Conservation (phyloP, 2,113 vertebrate species). For the Anguilla rostrata region DNA sequence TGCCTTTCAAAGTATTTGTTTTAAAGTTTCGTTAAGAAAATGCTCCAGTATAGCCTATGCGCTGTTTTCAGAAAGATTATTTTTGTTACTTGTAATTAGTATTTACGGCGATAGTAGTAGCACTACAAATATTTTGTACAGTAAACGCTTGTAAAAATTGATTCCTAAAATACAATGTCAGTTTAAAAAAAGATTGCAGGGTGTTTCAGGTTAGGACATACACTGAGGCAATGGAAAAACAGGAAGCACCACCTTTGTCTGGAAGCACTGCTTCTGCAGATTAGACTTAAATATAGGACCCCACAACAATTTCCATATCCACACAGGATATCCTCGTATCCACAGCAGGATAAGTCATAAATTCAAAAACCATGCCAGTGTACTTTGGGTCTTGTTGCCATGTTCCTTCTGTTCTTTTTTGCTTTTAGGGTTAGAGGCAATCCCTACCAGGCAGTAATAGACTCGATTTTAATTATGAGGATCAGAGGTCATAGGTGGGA, state of each 20-base stretch:
- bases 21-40: background rate
- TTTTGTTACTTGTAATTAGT: background rate
- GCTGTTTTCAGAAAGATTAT: background rate
- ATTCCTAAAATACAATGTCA: background rate
- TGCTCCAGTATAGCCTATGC: background rate
- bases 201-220: background rate
- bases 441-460: too few relatives aligned
- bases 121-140: background rate
- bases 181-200: background rate
- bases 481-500: too few relatives aligned
- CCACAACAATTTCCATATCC: background rate
- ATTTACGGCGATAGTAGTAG: background rate
- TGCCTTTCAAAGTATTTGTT: background rate
- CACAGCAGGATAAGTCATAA: background rate
- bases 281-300: background rate
- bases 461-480: too few relatives aligned
- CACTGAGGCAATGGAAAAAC: background rate
- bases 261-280: constrained; percentile 6
- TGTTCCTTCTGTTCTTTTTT: background rate
- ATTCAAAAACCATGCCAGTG: background rate
- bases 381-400: background rate
- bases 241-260: constrained; percentile 3
- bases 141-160: background rate
- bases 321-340: constrained; percentile 12
- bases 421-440: background rate